Base-by-base conservation (phyloP, 1,140 invertebrate genomes). In the Pseudomyrmex concolor region DNA sequence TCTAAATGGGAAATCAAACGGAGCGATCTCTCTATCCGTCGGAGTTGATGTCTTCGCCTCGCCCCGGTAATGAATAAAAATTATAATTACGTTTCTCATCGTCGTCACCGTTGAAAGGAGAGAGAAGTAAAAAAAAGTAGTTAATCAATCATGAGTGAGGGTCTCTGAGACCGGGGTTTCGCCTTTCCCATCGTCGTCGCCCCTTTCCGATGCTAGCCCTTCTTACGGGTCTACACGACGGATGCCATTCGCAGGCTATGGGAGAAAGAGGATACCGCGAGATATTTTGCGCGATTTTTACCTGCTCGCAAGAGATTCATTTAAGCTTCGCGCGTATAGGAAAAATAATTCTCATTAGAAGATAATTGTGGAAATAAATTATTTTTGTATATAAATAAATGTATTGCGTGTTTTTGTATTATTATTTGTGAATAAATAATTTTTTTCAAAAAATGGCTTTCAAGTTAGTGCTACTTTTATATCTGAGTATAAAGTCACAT, bases 1-100 rank as follows among this genome's bases (percentile, higher is more conserved):
- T 91, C 86, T 89, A 92, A 94, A 92, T 93, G 91, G 87, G 87
- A 88, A 93, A 94, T 93, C 92, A 92, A 91, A 92, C 84, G 73
- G 67, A 89, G 84, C 81, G 83, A 91, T 87, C 87, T 90, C 34
- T 34, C 78, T 78, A 85, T 84, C 77, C 57, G 48, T 22, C 70
- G 60, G 17, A 51, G 76, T 68, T 81, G 54, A 54, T 77, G 22
- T 59, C 82, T 25, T 19, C 74, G 70, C 25, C 34, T 34, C 48
- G 76, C 77, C 83, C 64, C 68, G 81, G 87, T 94, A 94, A 94
- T 94, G 94, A 94, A 94, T 94, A 94, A 94, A 94, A 93, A 94
- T 94, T 94, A 94, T 94, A 94, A 94, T 94, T 94, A 93, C 93
- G 91, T 93, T 94, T 92, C 91, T 92, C 89, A 83, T 84, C 88